These are phyloP conservation scores for Acipenser transmontanus DNA, from an alignment of 2,797 vertebrate species.

Conservation along the genomic window DNA sequence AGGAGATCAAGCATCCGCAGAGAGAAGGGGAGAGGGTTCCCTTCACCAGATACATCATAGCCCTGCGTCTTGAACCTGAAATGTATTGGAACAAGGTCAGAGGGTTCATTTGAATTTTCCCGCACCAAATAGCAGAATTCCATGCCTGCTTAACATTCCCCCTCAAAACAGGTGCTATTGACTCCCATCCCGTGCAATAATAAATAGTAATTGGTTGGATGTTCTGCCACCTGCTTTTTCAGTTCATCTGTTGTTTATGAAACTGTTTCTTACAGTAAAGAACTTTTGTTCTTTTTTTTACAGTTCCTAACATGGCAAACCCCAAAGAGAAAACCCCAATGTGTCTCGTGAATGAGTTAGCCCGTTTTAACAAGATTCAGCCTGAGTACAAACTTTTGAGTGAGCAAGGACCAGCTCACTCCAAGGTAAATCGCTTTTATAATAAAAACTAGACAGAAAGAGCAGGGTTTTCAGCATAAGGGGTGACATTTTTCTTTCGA, in stretches of 20 bases:
- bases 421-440: conserved; percentile 63
- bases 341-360: conserved; percentile 98
- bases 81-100: too few species aligned
- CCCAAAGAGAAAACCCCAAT: conserved; percentile 98
- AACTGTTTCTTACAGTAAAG: not conserved
- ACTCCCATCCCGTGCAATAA: not conserved
- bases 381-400: conserved; percentile 88
- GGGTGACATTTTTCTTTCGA: not conserved
- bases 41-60: too few species aligned
- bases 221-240: not conserved
- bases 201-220: not conserved
- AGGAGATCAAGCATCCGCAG: too few species aligned
- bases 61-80: too few species aligned
- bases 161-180: too few species aligned
- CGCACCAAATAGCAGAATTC: too few species aligned
- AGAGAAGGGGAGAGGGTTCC: too few species aligned
- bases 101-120: too few species aligned
- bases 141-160: too few species aligned
- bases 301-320: conserved; percentile 96
- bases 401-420: conserved; percentile 91
- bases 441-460: not conserved
- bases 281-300: conserved; percentile 24
- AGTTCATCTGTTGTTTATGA: not conserved
- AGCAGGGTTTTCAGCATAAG: not conserved
- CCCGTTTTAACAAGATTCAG: conserved; percentile 94